phyloP scores from a whole-genome alignment of 2,888 invertebrate genomes.

The Conchocele bisecta region DNA sequence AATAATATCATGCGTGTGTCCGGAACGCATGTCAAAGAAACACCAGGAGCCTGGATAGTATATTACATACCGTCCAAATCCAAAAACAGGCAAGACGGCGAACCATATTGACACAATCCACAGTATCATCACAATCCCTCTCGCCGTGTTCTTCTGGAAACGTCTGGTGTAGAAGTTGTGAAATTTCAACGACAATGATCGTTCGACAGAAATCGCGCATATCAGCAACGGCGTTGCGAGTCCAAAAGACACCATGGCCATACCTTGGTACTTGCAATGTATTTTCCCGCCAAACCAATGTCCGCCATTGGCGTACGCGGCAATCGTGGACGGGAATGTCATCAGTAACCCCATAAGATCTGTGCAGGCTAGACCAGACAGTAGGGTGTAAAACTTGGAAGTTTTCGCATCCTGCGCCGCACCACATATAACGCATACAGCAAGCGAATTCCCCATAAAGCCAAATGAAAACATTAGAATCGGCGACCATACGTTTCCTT shows the following conservation, averaged over 20 bases:
- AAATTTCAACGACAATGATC: slow-evolving; percentile 79
- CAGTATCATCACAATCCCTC: slow-evolving; percentile 63
- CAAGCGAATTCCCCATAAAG: slow-evolving; percentile 79
- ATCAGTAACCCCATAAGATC: slow-evolving; percentile 81
- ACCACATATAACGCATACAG: slow-evolving; percentile 75
- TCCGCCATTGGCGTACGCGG: slow-evolving; percentile 72
- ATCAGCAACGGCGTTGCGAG: slow-evolving; percentile 81
- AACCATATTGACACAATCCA: slow-evolving; percentile 75
- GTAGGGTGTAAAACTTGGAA: slow-evolving; percentile 81
- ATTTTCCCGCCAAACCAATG: slow-evolving; percentile 77
- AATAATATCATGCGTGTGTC: slow-evolving; percentile 57
- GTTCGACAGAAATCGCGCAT: slow-evolving; percentile 81
- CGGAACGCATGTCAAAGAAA: slow-evolving; percentile 80
- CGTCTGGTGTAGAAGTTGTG: slow-evolving; percentile 78
- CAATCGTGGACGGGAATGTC: slow-evolving; percentile 75
- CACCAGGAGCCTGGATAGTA: slow-evolving; percentile 83
- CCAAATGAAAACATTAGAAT: slow-evolving; percentile 71
- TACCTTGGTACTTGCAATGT: slow-evolving; percentile 81
- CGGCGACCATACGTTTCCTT: too few relatives aligned
- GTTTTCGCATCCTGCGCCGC: slow-evolving; percentile 71
- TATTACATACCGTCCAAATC: slow-evolving; percentile 77
- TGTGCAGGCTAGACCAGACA: slow-evolving; percentile 81
- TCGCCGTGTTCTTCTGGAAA: slow-evolving; percentile 71
- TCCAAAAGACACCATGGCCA: slow-evolving; percentile 81
- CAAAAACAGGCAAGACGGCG: slow-evolving; percentile 78